Conservation (phyloP, 2,888 invertebrate species). For the Lepidochrysops patricia region DNA sequence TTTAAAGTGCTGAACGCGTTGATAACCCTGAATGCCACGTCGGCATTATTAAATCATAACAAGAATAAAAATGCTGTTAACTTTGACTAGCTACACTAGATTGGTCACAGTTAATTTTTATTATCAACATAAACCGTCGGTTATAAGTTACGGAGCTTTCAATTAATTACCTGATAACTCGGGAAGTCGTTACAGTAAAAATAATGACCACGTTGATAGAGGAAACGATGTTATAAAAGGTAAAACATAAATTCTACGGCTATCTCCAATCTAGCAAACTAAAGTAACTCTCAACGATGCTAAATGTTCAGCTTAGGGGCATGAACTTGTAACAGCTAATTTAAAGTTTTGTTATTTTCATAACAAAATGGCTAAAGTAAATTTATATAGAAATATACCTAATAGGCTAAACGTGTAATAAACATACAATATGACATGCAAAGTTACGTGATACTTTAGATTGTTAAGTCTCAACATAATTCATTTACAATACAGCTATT, state of each 20-base stretch:
- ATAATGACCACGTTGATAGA: background rate
- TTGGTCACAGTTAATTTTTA: conserved; percentile 7
- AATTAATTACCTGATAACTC: conserved; percentile 11
- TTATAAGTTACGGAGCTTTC: background rate
- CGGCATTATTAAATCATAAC: conserved; percentile 25
- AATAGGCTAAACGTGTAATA: no score
- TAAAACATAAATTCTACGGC: background rate
- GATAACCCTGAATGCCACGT: conserved; percentile 14
- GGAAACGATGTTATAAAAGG: background rate
- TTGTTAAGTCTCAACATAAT: no score
- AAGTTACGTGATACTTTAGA: no score
- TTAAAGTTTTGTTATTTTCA: no score
- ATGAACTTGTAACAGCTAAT: no score
- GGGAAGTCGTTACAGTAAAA: conserved; percentile 3
- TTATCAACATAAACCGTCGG: conserved; percentile 1
- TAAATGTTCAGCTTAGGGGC: background rate
- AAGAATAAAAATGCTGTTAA: conserved; percentile 27
- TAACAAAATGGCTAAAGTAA: no score
- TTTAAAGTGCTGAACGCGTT: no score
- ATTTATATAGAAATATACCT: no score
- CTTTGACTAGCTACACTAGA: conserved; percentile 9
- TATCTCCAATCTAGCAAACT: background rate
- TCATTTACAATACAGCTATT: background rate
- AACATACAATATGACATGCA: no score
- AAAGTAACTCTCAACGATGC: background rate